Evolutionary conservation across 2,888 invertebrate species (phyloP).

Genomic region (Lacanobia wlatinum): DNA sequence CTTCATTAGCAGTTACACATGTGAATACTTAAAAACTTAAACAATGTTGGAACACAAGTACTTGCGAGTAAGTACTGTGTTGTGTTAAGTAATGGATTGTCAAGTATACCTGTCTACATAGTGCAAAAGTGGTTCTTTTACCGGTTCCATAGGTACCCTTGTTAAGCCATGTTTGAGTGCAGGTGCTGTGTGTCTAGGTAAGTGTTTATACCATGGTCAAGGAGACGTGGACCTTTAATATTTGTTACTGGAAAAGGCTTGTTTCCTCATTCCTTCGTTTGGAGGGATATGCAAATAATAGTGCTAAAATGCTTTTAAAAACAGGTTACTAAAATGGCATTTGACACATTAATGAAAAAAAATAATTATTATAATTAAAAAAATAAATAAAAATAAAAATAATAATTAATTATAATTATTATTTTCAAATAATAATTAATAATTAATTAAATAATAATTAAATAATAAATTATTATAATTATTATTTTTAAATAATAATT

Average conservation of each 20-base stretch:
- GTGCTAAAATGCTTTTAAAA: not conserved
- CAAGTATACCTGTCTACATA: slow-evolving; percentile 30
- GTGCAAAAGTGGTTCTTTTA: slow-evolving; percentile 10
- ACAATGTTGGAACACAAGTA: slow-evolving; percentile 14
- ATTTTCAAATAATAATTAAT: too few relatives aligned
- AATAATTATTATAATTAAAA: too few relatives aligned
- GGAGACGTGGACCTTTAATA: not conserved
- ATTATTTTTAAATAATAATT: too few relatives aligned
- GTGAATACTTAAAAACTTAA: slow-evolving; percentile 35
- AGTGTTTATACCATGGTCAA: slow-evolving; percentile 7
- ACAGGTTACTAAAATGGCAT: too few relatives aligned
- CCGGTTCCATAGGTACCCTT: not conserved
- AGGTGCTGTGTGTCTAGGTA: not conserved
- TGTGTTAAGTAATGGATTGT: slow-evolving; percentile 47
- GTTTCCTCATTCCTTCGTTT: slow-evolving; percentile 14
- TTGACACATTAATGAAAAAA: too few relatives aligned
- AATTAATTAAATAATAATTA: too few relatives aligned
- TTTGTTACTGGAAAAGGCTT: slow-evolving; percentile 23
- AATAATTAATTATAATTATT: too few relatives aligned
- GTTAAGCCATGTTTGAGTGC: not conserved
- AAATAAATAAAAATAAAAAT: too few relatives aligned
- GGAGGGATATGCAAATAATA: slow-evolving; percentile 4
- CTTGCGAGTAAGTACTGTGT: slow-evolving; percentile 21
- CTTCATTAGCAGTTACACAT: slow-evolving; percentile 29
- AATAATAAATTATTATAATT: too few relatives aligned